phyloP scores from a whole-genome alignment of 2,797 vertebrate genomes.

The Melanogrammus aeglefinus region DNA sequence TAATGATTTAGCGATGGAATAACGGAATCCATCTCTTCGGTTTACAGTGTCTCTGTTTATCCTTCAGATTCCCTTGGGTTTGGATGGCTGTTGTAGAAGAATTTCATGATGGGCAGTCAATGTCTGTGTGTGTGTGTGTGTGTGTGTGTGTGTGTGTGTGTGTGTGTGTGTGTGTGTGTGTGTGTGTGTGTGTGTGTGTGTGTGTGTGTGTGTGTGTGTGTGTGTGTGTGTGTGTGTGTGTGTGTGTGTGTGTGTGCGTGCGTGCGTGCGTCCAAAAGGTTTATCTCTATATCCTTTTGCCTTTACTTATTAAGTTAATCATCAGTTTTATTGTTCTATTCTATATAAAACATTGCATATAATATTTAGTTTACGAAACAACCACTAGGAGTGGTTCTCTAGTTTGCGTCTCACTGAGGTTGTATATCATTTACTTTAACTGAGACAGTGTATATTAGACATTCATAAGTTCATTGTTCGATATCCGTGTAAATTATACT shows the following conservation, averaged over 20 bases:
- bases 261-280: too few relatives aligned
- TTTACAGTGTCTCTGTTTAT: not conserved
- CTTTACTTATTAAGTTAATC: not conserved
- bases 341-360: not conserved
- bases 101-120: too few relatives aligned
- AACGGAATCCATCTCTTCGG: not conserved
- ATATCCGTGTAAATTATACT: not conserved
- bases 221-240: too few relatives aligned
- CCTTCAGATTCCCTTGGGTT: not conserved
- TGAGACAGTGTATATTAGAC: not conserved
- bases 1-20: not conserved
- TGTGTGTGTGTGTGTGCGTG: too few relatives aligned
- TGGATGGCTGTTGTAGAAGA: not conserved
- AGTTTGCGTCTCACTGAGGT: not conserved
- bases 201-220: too few relatives aligned
- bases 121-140: not conserved
- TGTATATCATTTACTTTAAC: not conserved
- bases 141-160: not conserved
- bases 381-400: not conserved
- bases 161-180: constrained; percentile 4
- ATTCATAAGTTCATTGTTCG: not conserved
- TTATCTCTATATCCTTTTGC: too few relatives aligned
- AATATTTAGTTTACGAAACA: not conserved
- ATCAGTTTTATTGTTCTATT: not conserved
- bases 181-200: too few relatives aligned